Evolutionary conservation across 2,888 invertebrate genomes (phyloP).

Genomic region (Pocota personata): DNA sequence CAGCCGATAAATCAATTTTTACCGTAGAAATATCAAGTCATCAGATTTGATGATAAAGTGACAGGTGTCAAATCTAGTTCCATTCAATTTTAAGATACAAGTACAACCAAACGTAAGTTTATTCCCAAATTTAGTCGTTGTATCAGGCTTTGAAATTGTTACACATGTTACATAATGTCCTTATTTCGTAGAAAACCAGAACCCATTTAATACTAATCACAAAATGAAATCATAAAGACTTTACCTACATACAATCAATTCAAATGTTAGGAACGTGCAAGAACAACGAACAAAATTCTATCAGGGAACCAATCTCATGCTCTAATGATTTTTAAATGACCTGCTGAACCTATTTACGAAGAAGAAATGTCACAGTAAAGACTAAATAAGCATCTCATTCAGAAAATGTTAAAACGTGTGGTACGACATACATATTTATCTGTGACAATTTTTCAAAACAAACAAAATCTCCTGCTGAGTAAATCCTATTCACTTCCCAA

Average conservation of each 20-base stretch:
- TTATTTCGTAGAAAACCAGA: background rate
- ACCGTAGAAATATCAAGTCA: no score
- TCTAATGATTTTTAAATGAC: slow-evolving; percentile 22
- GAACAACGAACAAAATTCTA: background rate
- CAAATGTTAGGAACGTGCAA: background rate
- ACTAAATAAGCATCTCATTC: background rate
- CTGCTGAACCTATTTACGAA: slow-evolving; percentile 17
- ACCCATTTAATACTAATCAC: background rate
- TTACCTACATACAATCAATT: slow-evolving; percentile 1
- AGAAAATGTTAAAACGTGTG: background rate
- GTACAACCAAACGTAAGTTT: no score
- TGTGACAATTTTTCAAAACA: slow-evolving; percentile 8
- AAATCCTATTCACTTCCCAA: slow-evolving; percentile 15
- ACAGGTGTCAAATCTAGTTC: no score
- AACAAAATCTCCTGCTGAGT: slow-evolving; percentile 5
- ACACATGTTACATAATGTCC: background rate
- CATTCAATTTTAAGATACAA: no score
- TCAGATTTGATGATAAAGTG: no score
- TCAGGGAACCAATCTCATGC: background rate
- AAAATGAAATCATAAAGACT: background rate
- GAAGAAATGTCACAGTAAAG: background rate
- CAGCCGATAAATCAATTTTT: no score
- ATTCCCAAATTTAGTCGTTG: no score
- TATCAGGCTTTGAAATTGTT: no score
- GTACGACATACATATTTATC: background rate